These are phyloP conservation scores for Pitta sordida DNA, from an alignment of 2,113 vertebrate species.

Conservation along the genomic window DNA sequence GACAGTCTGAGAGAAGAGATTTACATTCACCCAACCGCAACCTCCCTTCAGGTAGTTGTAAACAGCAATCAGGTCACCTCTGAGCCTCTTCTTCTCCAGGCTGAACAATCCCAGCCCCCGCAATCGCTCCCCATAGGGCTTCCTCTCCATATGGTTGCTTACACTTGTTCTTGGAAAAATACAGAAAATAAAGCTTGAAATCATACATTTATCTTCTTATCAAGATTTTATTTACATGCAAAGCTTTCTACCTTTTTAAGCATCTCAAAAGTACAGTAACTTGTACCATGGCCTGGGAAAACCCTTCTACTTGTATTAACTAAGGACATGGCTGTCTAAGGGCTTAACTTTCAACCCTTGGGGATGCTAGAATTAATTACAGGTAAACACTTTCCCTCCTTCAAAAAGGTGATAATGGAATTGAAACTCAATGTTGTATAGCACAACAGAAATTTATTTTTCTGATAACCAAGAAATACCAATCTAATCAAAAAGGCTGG, in stretches of 20 bases:
- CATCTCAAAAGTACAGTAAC: background rate
- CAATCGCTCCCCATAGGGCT: no score
- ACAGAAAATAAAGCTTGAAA: background rate
- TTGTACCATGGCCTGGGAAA: background rate
- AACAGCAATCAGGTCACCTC: no score
- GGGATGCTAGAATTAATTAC: background rate
- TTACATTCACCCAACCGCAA: no score
- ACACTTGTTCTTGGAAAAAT: background rate
- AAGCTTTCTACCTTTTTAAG: background rate
- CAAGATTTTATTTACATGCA: background rate
- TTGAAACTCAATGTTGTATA: background rate
- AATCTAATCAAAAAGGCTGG: background rate
- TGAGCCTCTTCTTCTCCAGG: no score
- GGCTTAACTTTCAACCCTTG: background rate
- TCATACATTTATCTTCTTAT: background rate
- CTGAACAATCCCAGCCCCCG: no score
- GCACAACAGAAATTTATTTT: background rate
- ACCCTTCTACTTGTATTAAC: background rate
- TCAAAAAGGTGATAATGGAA: background rate
- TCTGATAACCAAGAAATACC: background rate
- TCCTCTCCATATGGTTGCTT: background rate
- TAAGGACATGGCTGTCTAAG: background rate
- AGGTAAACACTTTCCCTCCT: background rate
- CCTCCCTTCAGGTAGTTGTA: no score
- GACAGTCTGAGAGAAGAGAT: no score